phyloP scores from a whole-genome alignment of 1,140 invertebrate species.

The Hyposmocoma kahamanoa region DNA sequence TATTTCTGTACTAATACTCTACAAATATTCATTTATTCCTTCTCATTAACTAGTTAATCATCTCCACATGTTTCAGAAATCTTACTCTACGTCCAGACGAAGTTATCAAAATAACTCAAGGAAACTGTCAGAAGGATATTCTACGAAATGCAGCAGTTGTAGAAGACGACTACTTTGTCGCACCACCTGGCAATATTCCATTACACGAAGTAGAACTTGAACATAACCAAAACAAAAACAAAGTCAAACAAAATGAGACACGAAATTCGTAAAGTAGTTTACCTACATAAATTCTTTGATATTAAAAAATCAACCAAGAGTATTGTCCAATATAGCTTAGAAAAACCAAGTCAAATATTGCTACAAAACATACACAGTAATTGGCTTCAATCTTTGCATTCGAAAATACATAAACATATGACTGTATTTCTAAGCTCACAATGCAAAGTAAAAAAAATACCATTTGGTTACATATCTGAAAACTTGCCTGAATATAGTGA shows the following conservation, averaged over 20 bases:
- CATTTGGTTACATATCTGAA: conserved; percentile 32
- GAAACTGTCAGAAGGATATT: conserved; percentile 78
- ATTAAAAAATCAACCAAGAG: conserved; percentile 40
- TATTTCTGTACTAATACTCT: too few species aligned
- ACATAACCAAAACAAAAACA: conserved; percentile 23
- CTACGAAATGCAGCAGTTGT: conserved; percentile 81
- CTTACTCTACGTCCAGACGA: conserved; percentile 81
- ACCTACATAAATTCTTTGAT: conserved; percentile 42
- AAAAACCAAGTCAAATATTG: conserved; percentile 41
- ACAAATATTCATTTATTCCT: too few species aligned
- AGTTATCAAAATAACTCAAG: conserved; percentile 80
- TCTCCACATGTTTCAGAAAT: conserved; percentile 78
- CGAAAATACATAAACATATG: conserved; percentile 38
- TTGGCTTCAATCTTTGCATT: conserved; percentile 43
- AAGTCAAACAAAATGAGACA: conserved; percentile 62
- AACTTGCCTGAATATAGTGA: background rate
- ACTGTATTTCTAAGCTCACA: conserved; percentile 30
- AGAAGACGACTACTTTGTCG: conserved; percentile 93
- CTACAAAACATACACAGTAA: conserved; percentile 44
- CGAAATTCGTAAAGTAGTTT: conserved; percentile 45
- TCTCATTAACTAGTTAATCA: too few species aligned
- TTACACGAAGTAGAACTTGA: conserved; percentile 73
- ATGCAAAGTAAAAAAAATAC: conserved; percentile 11
- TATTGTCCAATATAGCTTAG: conserved; percentile 29
- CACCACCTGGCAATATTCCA: conserved; percentile 87